Evolutionary conservation across 2,113 vertebrate species (phyloP), one percentile per base, ranked within the genome.

Genomic region (cattle (Bos taurus)): DNA sequence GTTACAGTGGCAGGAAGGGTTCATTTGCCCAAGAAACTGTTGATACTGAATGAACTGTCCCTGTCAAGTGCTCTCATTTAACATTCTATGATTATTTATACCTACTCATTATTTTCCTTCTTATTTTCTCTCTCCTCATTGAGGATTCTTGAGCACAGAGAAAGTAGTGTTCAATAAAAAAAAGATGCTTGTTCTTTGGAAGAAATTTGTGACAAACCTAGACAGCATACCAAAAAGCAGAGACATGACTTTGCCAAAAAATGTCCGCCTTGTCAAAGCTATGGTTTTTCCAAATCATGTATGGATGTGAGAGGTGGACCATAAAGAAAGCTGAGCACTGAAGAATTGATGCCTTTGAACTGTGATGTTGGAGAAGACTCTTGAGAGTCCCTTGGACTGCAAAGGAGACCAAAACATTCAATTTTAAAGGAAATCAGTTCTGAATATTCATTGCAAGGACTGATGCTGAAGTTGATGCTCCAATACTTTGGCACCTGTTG

Each of bases 211-310:
- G 5, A 23, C 67, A 74, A 71, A 25, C 19, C 67, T 74, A 74
- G 67, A 40, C n/a, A 74, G 67, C 67, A 40, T 40, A 40, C 21
- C 67, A 74, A 74, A 74, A 74, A 40, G 10, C n/a, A 40, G 67
- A 40, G 67, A 40, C n/a, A 13, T 40, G 19, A 23, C n/a, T 40
- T 71, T 40, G 19, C 67, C n/a, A 40, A 74, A 74, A 74, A 23
- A 12, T 23, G 19, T 74, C 5, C 0, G 0, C n/a, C 67, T 25
- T 40, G 36, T 40, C n/a, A 40, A 74, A 23, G 36, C 67, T 40
- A 71, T 71, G 21, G 2, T 40, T 40, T 74, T 74, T 25, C 67
- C 36, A 74, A 40, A 74, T 40, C 36, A 40, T 74, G 10, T 74
- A 40, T 40, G n/a, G 21, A 40, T 40, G 36, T 74, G 36, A 74